phyloP scores from a whole-genome alignment of 2,888 invertebrate genomes.

The Lasioglossum vierecki region DNA sequence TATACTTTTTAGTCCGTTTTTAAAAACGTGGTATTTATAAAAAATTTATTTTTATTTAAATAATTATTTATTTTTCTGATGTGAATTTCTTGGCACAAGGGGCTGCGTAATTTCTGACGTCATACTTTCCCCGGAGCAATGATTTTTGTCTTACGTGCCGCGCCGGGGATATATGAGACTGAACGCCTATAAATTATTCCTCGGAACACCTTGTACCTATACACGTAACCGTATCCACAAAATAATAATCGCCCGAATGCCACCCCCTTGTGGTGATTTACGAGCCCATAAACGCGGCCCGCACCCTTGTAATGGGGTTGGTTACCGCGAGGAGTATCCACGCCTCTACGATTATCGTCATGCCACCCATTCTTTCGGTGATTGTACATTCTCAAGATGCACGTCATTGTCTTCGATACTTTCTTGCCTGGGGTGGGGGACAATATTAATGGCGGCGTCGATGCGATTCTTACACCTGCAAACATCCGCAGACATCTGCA shows the following conservation, averaged over 20 bases:
- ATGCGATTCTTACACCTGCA: not conserved
- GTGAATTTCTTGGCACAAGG: too few relatives aligned
- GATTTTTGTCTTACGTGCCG: conserved; percentile 13
- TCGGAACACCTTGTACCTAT: conserved; percentile 32
- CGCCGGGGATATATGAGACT: not conserved
- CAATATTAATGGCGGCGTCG: not conserved
- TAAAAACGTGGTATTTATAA: too few relatives aligned
- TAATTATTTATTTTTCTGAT: too few relatives aligned
- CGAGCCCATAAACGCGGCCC: conserved; percentile 76
- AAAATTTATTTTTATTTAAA: too few relatives aligned
- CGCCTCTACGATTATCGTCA: conserved; percentile 60
- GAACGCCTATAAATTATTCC: conserved; percentile 33
- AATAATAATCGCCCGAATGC: conserved; percentile 63
- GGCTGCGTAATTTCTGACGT: not conserved
- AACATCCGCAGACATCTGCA: too few relatives aligned
- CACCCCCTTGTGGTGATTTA: conserved; percentile 72
- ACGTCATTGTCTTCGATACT: conserved; percentile 27
- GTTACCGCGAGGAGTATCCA: conserved; percentile 54
- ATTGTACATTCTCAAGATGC: conserved; percentile 41
- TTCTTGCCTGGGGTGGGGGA: not conserved
- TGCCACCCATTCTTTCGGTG: conserved; percentile 59
- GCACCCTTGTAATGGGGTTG: conserved; percentile 69
- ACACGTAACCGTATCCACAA: conserved; percentile 51
- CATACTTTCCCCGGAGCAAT: not conserved
- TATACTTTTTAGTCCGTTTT: too few relatives aligned